A percentile compares a stretch with the other conserved stretches of the same genome.
Conservation (phyloP, 2,113 vertebrate genomes). For the Rhineura floridana region DNA sequence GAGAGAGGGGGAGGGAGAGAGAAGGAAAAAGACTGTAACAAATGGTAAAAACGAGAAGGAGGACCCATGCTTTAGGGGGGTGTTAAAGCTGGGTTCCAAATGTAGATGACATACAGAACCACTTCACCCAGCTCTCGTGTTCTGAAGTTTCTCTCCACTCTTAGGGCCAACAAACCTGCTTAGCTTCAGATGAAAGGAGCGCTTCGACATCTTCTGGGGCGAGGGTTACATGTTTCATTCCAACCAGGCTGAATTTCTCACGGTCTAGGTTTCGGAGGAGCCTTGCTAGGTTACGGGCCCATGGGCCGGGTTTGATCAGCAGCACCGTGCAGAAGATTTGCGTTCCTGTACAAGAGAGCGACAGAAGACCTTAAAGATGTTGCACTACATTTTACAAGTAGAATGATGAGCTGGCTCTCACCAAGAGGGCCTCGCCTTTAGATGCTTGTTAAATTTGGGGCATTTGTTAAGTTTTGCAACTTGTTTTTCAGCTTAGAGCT, state of each 20-base stretch:
- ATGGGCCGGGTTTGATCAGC: constrained; percentile 74
- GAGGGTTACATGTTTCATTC: constrained; percentile 67
- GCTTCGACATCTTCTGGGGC: constrained; percentile 32
- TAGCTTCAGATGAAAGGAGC: constrained; percentile 32
- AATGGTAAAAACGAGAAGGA: neutral
- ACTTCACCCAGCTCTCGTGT: neutral
- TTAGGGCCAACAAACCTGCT: constrained; percentile 61
- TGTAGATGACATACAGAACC: neutral
- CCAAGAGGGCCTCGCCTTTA: too few relatives aligned
- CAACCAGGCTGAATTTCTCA: constrained; percentile 69
- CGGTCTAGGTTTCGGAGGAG: constrained; percentile 62
- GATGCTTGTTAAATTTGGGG: too few relatives aligned
- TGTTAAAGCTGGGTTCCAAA: neutral
- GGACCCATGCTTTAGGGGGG: neutral
- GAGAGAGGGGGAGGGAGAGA: neutral
- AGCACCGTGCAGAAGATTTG: constrained; percentile 71
- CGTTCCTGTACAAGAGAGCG: constrained; percentile 62
- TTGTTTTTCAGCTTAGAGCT: too few relatives aligned
- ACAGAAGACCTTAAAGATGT: neutral
- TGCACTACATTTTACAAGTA: neutral
- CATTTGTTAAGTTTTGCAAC: too few relatives aligned
- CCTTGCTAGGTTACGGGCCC: constrained; percentile 59
- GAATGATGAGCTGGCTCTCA: neutral
- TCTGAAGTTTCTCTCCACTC: neutral
- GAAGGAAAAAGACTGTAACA: neutral